Conservation (phyloP, 2,113 vertebrate genomes). For the Cyanoramphus novaezelandiae region DNA sequence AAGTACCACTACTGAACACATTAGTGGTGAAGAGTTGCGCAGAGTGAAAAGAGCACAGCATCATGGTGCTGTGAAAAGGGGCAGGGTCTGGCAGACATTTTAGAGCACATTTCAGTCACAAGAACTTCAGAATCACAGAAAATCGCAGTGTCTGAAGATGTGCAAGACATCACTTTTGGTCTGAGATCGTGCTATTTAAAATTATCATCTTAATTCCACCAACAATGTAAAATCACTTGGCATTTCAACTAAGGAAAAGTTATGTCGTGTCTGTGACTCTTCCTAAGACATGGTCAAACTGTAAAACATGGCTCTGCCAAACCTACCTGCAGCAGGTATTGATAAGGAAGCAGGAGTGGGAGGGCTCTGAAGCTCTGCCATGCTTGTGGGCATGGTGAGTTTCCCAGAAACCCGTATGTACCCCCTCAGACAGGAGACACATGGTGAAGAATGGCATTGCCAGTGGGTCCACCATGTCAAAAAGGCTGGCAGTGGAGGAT, state of each 20-base stretch:
- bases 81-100: not conserved
- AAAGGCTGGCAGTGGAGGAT: not conserved
- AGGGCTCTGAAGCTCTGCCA: not conserved
- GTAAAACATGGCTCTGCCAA: not conserved
- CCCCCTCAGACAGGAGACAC: not conserved
- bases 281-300: not conserved
- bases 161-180: not conserved
- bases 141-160: not conserved
- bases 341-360: not conserved
- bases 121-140: not conserved
- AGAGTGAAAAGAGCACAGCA: not conserved
- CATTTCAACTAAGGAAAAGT: not conserved
- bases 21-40: not conserved
- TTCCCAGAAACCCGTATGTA: not conserved
- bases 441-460: not conserved
- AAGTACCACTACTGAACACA: not conserved
- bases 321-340: not conserved
- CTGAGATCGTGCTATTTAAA: not conserved
- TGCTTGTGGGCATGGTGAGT: not conserved
- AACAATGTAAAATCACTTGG: not conserved
- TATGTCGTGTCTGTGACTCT: not conserved
- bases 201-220: not conserved
- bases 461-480: fast-evolving
- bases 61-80: not conserved
- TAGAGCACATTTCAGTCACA: not conserved